These are phyloP conservation scores for Mus spicilegus DNA, from an alignment of 2,113 vertebrate species.

Conservation along the genomic window DNA sequence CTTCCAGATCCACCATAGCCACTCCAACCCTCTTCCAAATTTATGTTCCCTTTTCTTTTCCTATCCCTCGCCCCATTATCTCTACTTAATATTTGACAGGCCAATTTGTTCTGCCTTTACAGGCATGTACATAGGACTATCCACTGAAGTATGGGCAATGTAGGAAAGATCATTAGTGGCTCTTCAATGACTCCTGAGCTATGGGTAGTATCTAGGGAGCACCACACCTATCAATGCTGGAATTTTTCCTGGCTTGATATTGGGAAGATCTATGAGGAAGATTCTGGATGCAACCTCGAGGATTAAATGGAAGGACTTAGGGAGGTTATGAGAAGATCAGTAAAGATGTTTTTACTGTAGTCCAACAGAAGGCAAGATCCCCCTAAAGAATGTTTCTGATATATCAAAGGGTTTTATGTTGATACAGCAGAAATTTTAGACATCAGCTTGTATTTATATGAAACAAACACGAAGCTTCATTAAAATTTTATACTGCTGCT, in stretches of 20 bases:
- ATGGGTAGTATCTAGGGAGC: background rate
- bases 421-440: constrained; percentile 20
- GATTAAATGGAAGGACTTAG: background rate
- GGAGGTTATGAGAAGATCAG: background rate
- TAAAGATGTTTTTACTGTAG: background rate
- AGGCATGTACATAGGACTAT: too few species aligned
- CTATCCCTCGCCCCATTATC: accelerated
- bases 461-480: background rate
- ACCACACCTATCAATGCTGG: too few species aligned
- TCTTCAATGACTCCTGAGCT: background rate
- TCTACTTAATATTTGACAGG: background rate
- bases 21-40: background rate
- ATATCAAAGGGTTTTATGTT: background rate
- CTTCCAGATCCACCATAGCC: background rate
- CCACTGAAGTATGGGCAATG: too few species aligned
- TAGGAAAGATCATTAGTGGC: too few species aligned
- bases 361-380: background rate
- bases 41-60: background rate
- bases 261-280: background rate
- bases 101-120: background rate
- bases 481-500: constrained; percentile 1
- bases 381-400: background rate
- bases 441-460: background rate
- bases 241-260: background rate
- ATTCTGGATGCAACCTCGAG: background rate